These are phyloP conservation scores for Fistularia commersonii DNA, from an alignment of 2,797 vertebrate species.

Conservation along the genomic window DNA sequence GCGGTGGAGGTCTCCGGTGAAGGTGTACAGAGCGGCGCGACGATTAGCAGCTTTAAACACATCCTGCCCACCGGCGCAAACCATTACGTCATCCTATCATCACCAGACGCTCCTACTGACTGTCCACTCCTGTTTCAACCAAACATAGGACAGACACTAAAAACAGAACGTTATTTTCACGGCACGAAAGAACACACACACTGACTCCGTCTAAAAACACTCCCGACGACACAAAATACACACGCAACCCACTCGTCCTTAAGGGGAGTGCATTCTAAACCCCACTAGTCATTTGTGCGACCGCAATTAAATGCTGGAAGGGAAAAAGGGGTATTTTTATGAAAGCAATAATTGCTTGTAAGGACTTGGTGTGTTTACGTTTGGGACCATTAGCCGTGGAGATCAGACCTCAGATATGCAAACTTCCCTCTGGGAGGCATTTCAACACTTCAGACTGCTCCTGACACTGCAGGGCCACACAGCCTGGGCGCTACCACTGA, in stretches of 20 bases:
- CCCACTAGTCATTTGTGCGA: slow-evolving; percentile 75
- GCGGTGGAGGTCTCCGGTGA: slow-evolving; percentile 36
- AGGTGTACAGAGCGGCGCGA: slow-evolving; percentile 45
- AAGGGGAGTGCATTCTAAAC: slow-evolving; percentile 67
- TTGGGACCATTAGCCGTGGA: slow-evolving; percentile 76
- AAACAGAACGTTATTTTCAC: slow-evolving; percentile 12
- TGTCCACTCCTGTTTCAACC: slow-evolving; percentile 35
- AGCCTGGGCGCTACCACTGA: slow-evolving; percentile 44
- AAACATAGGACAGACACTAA: background rate
- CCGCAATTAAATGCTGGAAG: slow-evolving; percentile 78
- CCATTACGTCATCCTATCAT: slow-evolving; percentile 61
- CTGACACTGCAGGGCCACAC: slow-evolving; percentile 54
- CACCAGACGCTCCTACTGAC: slow-evolving; percentile 37
- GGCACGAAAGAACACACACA: slow-evolving; percentile 12
- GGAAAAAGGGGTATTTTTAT: slow-evolving; percentile 75
- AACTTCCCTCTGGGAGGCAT: slow-evolving; percentile 71
- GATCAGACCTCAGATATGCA: slow-evolving; percentile 80
- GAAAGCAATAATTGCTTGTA: slow-evolving; percentile 80
- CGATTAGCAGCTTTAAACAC: slow-evolving; percentile 59
- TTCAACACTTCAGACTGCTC: slow-evolving; percentile 68
- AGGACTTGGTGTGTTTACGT: slow-evolving; percentile 77
- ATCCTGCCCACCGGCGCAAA: slow-evolving; percentile 47
- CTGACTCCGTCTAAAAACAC: slow-evolving; percentile 51
- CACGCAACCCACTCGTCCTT: slow-evolving; percentile 43
- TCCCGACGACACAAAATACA: slow-evolving; percentile 40